Evolutionary conservation across 2,113 vertebrate genomes (phyloP), one percentile per base, ranked within the genome.

Genomic region (Melanostigma gelatinosum): DNA sequence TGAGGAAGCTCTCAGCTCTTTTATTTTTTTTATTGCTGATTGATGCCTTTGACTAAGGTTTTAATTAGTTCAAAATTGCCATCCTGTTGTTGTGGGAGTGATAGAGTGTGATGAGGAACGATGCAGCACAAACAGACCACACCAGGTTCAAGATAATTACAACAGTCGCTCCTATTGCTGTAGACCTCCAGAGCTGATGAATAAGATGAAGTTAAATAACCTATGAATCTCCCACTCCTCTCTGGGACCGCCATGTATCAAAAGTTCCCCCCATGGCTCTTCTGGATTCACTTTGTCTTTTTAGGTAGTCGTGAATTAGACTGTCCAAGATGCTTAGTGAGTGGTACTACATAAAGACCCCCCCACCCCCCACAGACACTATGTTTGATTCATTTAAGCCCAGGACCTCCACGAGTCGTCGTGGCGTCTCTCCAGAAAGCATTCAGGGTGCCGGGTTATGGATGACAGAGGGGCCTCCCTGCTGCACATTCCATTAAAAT

Each of bases 401-500:
- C 57, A 54, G 38, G 52, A 80, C 38, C 24, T 58, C 55, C 50
- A 80, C 36, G 8, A 80, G 34, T 48, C 0, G 20, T 72, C 54
- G 38, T 83, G 79, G 73, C 65, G 6, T 77, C 58, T 68, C 73
- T 85, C 80, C 81, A 84, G 78, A 78, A 66, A 73, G 68, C 64
- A 11, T 87, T 88, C 70, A 85, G 78, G 67, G 68, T 73, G 58
- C 63, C 0, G 15, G 80, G 86, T 90, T 86, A 91, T 89, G 77
- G 72, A 91, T 87, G 87, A 79, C 82, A 73, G 24, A 4, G 61
- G 84, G 81, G 78, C 80, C 80, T 80, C 65, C 6, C 85, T 83
- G 75, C 70, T 63, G 75, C 79, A 90, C 83, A 89, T 91, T 93
- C 85, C 89, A 90, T 89, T 93, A 86, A 88, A 87, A 83, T 87